Conservation (phyloP, 2,797 vertebrate species). For the Danio tinwini region DNA sequence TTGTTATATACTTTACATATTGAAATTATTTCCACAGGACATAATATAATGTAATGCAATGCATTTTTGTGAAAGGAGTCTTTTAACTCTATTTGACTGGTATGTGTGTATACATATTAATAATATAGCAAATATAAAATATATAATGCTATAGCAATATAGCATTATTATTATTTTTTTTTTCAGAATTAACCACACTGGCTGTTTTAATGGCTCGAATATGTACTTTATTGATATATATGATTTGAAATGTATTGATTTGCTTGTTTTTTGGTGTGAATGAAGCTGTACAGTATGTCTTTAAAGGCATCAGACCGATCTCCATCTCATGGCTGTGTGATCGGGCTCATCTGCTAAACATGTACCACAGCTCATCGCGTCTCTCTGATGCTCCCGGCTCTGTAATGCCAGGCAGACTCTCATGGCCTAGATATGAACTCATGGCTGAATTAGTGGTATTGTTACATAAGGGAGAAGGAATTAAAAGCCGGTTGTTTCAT, state of each 20-base stretch:
- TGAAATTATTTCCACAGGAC: not conserved
- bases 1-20: not conserved
- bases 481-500: slow-evolving; percentile 27
- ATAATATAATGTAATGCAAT: no score
- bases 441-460: slow-evolving; percentile 21
- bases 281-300: not conserved
- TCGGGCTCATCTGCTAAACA: slow-evolving; percentile 6
- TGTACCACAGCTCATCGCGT: not conserved
- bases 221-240: not conserved
- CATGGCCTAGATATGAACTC: slow-evolving; percentile 40
- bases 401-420: slow-evolving; percentile 4
- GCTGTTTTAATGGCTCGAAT: no score
- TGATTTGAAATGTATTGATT: not conserved
- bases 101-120: not conserved
- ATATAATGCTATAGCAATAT: no score
- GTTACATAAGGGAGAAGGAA: slow-evolving; percentile 32
- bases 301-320: not conserved
- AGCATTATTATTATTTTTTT: no score
- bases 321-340: not conserved
- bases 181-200: no score
- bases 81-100: not conserved
- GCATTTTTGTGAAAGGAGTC: no score
- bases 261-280: not conserved
- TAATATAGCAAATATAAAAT: no score
- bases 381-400: slow-evolving; percentile 5